These are phyloP conservation scores for Podocnemis expansa DNA, from an alignment of 2,113 vertebrate genomes.

Conservation along the genomic window DNA sequence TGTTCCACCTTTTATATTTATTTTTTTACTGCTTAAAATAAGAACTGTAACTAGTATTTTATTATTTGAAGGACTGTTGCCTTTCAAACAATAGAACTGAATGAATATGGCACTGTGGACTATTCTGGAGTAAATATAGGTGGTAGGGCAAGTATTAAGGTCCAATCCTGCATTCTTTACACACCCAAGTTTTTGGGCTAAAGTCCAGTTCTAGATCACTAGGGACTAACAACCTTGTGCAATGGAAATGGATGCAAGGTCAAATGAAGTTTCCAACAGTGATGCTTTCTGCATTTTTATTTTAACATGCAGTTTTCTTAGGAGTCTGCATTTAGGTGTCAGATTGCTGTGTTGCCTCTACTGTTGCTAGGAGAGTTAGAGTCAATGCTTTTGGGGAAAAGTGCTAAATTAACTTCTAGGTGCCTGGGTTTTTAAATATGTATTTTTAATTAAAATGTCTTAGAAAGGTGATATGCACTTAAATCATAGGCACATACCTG, in stretches of 20 bases:
- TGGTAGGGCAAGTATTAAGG: background rate
- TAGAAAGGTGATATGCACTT: background rate
- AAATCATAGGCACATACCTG: background rate
- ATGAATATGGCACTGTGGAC: background rate
- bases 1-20: background rate
- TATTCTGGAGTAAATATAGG: background rate
- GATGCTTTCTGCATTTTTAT: slow-evolving; percentile 18
- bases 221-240: background rate
- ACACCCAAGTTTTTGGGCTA: slow-evolving; percentile 22
- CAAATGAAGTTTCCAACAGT: slow-evolving; percentile 32
- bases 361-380: slow-evolving; percentile 17
- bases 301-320: slow-evolving; percentile 32
- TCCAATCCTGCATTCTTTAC: background rate
- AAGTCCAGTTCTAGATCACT: background rate
- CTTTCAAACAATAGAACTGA: background rate
- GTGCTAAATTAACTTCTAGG: slow-evolving; percentile 28
- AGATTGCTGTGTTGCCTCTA: slow-evolving; percentile 3
- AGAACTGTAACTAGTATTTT: background rate
- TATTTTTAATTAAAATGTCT: slow-evolving; percentile 6
- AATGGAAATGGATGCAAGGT: slow-evolving; percentile 10
- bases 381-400: slow-evolving; percentile 32
- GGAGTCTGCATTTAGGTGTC: slow-evolving; percentile 31
- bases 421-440: background rate
- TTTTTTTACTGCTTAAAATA: background rate
- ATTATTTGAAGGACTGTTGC: background rate